Percentiles rank a stretch among this genome's conserved stretches.
phyloP scores from a whole-genome alignment of 2,797 vertebrate genomes.

The Scarus forsteni region DNA sequence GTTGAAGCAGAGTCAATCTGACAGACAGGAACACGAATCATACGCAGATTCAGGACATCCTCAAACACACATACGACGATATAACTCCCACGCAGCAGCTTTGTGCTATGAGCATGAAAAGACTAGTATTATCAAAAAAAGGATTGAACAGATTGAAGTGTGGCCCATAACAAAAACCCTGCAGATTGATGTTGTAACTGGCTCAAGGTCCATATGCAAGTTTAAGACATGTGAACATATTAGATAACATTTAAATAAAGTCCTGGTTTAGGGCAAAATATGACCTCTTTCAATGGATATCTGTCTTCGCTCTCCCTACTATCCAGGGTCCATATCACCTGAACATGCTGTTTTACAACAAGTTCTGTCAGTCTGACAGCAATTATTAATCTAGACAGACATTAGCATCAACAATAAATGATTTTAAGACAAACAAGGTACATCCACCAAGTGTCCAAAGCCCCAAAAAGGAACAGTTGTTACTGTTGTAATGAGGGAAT shows the following conservation, averaged over 20 bases:
- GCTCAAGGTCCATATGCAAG: constrained; percentile 21
- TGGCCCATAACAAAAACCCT: constrained; percentile 23
- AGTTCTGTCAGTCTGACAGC: constrained; percentile 12
- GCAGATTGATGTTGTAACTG: constrained; percentile 7
- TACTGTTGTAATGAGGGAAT: too few relatives aligned
- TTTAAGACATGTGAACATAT: constrained; percentile 23
- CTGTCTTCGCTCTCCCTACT: constrained; percentile 18
- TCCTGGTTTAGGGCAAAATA: too few relatives aligned
- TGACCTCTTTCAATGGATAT: background rate
- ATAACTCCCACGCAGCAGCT: constrained; percentile 68
- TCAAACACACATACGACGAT: constrained; percentile 6
- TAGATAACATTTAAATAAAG: background rate
- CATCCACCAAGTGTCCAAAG: too few relatives aligned
- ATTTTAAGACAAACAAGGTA: constrained; percentile 5
- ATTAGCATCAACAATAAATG: background rate
- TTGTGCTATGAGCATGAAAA: constrained; percentile 58
- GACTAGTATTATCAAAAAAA: constrained; percentile 47
- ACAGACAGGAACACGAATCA: constrained; percentile 41
- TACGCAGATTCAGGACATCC: constrained; percentile 31
- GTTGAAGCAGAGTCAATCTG: constrained; percentile 41
- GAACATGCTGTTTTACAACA: background rate
- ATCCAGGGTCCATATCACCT: background rate
- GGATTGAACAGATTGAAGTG: constrained; percentile 40
- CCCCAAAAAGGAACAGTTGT: too few relatives aligned
- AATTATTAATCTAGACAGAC: constrained; percentile 38